Base-by-base conservation (phyloP, 2,888 invertebrate genomes). In the Notocelia uddmanniana region DNA sequence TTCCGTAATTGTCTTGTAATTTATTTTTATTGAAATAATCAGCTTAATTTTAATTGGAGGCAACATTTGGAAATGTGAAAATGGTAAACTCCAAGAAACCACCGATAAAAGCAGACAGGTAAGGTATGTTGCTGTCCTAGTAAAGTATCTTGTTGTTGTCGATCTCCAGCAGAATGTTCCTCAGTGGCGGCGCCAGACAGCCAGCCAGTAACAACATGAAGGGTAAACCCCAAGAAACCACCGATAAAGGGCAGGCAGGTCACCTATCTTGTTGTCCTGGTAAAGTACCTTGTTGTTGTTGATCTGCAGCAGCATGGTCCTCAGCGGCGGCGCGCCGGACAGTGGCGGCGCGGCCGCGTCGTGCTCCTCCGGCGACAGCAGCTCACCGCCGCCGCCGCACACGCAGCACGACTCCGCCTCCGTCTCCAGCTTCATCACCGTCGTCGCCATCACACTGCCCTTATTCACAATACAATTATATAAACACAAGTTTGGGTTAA, bases 301-400 rank as follows among this genome's bases (percentile, higher is more conserved):
- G 58, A 93, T 85, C 11, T 92, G 91, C 74, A 91, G 80, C 64
- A 92, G 82, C 89, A 92, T 89, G 37, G 91, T 83, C 21, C 91
- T 82, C 52, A 93, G 81, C 54, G 92, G 89, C 74, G 70, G 70
- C 52, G 52, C 59, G 58, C 85, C 82, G 74, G 84, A 85, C 76
- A 81, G 73, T 3, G 85, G 79, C 54, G 85, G 82, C 52, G 86
- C 82, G 21, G 79, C 81, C 9, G 89, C 87, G 77, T 92, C 93
- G 73, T 91, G 83, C 74, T 93, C 93, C 75, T 92, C 93, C 1
- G 91, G 90, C 54, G 88, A 82, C 69, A 85, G 66, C 67, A 92
- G 77, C 59, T 91, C 91, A 50, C 85, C 89, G 74, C 81, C 79
- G 54, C 79, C 77, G 73, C 88, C 86, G 76, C 92, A 92, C n/a